phyloP scores from a whole-genome alignment of 2,797 vertebrate species.

The Macropus fuliginosus region DNA sequence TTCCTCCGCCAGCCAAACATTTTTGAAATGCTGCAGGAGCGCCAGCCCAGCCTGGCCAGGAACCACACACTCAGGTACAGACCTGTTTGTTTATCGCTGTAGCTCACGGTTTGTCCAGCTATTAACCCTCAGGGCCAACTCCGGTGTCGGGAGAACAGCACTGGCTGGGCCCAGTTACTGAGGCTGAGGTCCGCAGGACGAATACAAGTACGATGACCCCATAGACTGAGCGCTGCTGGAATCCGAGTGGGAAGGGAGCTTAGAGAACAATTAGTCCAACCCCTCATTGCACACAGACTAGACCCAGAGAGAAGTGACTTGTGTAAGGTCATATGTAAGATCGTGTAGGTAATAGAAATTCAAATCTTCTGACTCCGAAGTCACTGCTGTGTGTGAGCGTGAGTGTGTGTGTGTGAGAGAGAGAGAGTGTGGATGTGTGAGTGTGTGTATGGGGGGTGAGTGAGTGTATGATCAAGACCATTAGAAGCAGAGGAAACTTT shows the following conservation, averaged over 20 bases:
- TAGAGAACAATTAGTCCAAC: background rate
- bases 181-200: no score
- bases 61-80: constrained; percentile 94
- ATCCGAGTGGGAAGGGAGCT: background rate
- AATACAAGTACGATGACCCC: background rate
- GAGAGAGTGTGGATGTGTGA: no score
- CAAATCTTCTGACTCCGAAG: background rate
- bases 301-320: background rate
- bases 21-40: constrained; percentile 97
- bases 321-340: background rate
- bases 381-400: background rate
- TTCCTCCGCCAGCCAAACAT: constrained; percentile 97
- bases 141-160: background rate
- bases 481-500: no score
- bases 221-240: background rate
- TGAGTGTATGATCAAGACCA: background rate
- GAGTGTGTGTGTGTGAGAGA: no score
- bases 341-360: background rate
- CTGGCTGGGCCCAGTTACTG: no score
- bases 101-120: background rate
- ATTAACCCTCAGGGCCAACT: background rate
- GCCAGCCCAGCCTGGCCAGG: constrained; percentile 94
- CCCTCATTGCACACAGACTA: background rate
- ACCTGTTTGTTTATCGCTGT: background rate
- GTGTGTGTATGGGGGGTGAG: no score